Percentiles rank a stretch among this genome's conserved stretches.
These are phyloP conservation scores for Pristionchus exspectatus DNA, from an alignment of 2,888 invertebrate species.

Conservation along the genomic window DNA sequence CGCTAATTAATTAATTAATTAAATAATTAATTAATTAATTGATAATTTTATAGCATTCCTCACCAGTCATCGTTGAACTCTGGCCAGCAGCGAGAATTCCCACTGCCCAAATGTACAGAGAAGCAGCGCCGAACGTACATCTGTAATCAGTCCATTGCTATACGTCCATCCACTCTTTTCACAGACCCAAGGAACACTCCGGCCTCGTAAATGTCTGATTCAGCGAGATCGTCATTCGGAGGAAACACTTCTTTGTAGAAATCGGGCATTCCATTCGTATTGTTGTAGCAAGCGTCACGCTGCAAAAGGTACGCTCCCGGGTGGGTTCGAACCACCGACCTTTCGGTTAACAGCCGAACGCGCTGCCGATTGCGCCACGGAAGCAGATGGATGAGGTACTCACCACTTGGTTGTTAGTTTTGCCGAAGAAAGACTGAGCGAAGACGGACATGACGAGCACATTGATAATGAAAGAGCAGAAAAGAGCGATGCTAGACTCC, in stretches of 20 bases:
- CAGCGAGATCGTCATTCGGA: slow-evolving; percentile 63
- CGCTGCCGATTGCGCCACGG: slow-evolving; percentile 65
- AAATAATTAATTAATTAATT: too few species aligned
- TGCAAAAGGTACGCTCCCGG: slow-evolving; percentile 54
- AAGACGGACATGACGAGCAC: slow-evolving; percentile 91
- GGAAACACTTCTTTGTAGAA: slow-evolving; percentile 72
- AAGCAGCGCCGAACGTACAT: slow-evolving; percentile 81
- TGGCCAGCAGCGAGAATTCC: slow-evolving; percentile 82
- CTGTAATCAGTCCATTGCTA: slow-evolving; percentile 54
- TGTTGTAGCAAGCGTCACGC: slow-evolving; percentile 62
- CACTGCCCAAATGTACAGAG: slow-evolving; percentile 82
- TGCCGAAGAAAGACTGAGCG: slow-evolving; percentile 87
- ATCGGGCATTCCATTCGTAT: slow-evolving; percentile 70
- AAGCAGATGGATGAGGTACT: slow-evolving; percentile 54
- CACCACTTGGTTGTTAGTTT: slow-evolving; percentile 82
- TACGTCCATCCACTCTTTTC: slow-evolving; percentile 57
- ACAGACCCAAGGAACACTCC: slow-evolving; percentile 80
- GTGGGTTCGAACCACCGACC: slow-evolving; percentile 75
- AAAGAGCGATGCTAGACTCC: slow-evolving; percentile 87
- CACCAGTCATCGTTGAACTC: slow-evolving; percentile 82
- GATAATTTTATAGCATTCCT: too few species aligned
- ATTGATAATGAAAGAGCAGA: slow-evolving; percentile 90
- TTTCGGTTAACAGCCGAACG: slow-evolving; percentile 78
- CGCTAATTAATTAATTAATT: too few species aligned
- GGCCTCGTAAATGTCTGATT: slow-evolving; percentile 74